A percentile compares a stretch with the other conserved stretches of the same genome.
These are phyloP conservation scores for Paramormyrops hopkinsi DNA, from an alignment of 2,797 vertebrate genomes.

Conservation along the genomic window DNA sequence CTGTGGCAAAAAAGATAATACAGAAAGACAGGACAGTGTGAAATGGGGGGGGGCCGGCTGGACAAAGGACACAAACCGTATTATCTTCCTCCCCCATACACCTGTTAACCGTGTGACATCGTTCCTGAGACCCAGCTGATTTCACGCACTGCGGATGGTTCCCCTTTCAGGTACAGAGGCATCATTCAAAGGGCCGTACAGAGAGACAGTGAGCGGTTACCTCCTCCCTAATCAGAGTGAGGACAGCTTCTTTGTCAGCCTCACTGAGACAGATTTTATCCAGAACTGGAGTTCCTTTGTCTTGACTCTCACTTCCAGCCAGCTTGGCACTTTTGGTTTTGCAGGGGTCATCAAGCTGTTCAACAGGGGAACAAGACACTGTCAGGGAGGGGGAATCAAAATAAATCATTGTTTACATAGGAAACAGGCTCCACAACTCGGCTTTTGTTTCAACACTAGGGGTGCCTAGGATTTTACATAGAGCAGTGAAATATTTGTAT, in stretches of 20 bases:
- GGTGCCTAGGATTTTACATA: not conserved
- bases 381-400: not conserved
- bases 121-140: not conserved
- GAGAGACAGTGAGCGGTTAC: constrained; percentile 49
- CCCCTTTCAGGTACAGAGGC: not conserved
- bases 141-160: not conserved
- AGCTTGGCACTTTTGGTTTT: constrained; percentile 44
- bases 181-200: not conserved
- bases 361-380: constrained; percentile 10
- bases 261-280: constrained; percentile 79
- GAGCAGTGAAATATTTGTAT: not conserved
- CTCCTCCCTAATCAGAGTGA: constrained; percentile 84
- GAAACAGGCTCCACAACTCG: not conserved
- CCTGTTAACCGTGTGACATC: not conserved
- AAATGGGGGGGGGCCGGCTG: not conserved
- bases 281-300: constrained; percentile 64
- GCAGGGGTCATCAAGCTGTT: constrained; percentile 44
- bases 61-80: not conserved
- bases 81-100: not conserved
- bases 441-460: not conserved
- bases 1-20: constrained; percentile 47
- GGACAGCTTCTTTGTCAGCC: constrained; percentile 74
- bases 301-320: constrained; percentile 48
- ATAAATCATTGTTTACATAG: not conserved
- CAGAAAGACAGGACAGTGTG: not conserved